phyloP scores from a whole-genome alignment of 2,888 invertebrate genomes.

The Lycocerus yunnanus region DNA sequence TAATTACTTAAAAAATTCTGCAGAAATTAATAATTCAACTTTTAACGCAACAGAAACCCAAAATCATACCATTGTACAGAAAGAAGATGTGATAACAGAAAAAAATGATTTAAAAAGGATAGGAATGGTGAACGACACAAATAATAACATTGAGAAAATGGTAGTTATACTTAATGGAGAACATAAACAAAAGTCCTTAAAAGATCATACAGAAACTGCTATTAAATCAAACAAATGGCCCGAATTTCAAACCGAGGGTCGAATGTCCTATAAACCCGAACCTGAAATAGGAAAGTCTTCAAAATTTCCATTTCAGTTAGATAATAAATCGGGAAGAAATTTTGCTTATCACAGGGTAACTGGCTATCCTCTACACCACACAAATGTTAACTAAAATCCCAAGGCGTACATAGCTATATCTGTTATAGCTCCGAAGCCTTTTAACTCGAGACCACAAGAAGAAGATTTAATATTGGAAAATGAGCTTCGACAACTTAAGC shows the following conservation, averaged over 20 bases:
- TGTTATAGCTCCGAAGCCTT: constrained; percentile 52
- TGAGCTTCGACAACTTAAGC: constrained; percentile 52
- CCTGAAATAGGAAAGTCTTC: constrained; percentile 23
- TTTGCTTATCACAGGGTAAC: constrained; percentile 56
- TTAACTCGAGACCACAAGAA: constrained; percentile 34
- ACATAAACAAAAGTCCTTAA: constrained; percentile 4
- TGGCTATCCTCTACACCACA: constrained; percentile 46
- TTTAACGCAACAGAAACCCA: background rate
- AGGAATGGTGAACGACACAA: background rate
- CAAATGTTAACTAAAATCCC: constrained; percentile 48
- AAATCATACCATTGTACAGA: background rate
- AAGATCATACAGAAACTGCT: constrained; percentile 19
- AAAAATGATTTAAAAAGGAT: background rate
- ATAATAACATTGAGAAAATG: constrained; percentile 16
- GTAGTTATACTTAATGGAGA: constrained; percentile 13
- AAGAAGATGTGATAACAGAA: background rate
- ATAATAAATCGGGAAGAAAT: constrained; percentile 44
- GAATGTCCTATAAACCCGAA: constrained; percentile 19
- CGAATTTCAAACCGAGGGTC: constrained; percentile 25
- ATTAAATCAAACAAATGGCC: constrained; percentile 31
- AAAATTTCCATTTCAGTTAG: constrained; percentile 36
- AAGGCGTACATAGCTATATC: constrained; percentile 56
- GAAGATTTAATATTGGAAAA: constrained; percentile 47
- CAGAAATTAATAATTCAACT: background rate
- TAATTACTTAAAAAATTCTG: background rate